Percentiles rank a stretch among this genome's conserved stretches.
phyloP scores from a whole-genome alignment of 2,113 vertebrate genomes.

The Rhinichthys klamathensis region DNA sequence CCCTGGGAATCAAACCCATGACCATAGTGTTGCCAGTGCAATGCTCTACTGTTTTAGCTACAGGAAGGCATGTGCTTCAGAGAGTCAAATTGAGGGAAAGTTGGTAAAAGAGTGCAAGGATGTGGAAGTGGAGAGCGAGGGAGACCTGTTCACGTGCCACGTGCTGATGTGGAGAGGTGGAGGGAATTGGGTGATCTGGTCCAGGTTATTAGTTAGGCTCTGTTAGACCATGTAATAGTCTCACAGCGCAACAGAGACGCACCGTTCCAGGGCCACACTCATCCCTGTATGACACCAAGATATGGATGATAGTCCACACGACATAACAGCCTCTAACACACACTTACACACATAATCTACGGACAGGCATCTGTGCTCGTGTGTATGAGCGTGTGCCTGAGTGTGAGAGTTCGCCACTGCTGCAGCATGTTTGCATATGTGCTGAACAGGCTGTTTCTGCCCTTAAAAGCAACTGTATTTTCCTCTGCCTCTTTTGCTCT shows the following conservation, averaged over 20 bases:
- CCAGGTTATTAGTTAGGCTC: slow-evolving; percentile 81
- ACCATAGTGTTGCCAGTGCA: too few relatives aligned
- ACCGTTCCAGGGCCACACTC: slow-evolving; percentile 70
- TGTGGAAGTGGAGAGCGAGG: slow-evolving; percentile 56
- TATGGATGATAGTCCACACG: slow-evolving; percentile 59
- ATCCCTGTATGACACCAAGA: slow-evolving; percentile 75
- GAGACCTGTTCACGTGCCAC: slow-evolving; percentile 65
- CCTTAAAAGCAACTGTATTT: slow-evolving; percentile 74
- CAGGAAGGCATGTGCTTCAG: background rate
- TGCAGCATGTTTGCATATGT: slow-evolving; percentile 76
- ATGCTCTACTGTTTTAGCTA: too few relatives aligned
- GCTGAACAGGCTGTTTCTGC: slow-evolving; percentile 75
- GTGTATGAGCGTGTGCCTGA: slow-evolving; percentile 14
- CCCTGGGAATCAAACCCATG: too few relatives aligned
- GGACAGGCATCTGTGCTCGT: background rate
- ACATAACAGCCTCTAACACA: slow-evolving; percentile 53
- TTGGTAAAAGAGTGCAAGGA: slow-evolving; percentile 35
- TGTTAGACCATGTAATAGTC: slow-evolving; percentile 82
- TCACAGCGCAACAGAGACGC: slow-evolving; percentile 75
- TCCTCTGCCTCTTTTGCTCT: slow-evolving; percentile 61
- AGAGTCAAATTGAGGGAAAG: background rate
- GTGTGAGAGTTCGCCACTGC: slow-evolving; percentile 44
- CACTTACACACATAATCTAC: slow-evolving; percentile 29
- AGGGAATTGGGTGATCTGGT: slow-evolving; percentile 74
- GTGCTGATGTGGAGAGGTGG: slow-evolving; percentile 72